Evolutionary conservation across 2,797 vertebrate genomes (phyloP).

Genomic region (Balearica regulorum): DNA sequence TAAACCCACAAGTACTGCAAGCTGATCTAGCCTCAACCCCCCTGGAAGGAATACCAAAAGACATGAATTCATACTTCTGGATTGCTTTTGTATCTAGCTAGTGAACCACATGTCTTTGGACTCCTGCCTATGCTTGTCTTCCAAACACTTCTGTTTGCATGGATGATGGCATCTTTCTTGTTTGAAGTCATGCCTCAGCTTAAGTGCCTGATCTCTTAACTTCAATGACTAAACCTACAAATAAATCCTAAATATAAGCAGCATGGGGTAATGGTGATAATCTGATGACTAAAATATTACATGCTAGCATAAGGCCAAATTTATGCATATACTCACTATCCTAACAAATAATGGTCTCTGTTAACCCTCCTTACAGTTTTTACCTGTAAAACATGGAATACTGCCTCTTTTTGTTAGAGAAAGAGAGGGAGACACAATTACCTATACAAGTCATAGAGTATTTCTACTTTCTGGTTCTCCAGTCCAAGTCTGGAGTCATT

Average conservation of each 20-base stretch:
- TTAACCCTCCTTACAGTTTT: not conserved
- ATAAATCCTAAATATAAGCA: not conserved
- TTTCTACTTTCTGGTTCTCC: not conserved
- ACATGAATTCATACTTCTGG: not conserved
- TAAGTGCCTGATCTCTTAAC: not conserved
- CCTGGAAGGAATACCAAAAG: not conserved
- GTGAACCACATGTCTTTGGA: not conserved
- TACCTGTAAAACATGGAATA: not conserved
- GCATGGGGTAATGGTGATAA: not conserved
- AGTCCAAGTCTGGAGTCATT: not conserved
- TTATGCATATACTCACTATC: not conserved
- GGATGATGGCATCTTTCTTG: not conserved
- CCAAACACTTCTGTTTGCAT: not conserved
- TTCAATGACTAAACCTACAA: not conserved
- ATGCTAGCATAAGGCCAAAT: not conserved
- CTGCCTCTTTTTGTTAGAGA: not conserved
- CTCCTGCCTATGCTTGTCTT: not conserved
- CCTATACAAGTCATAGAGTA: not conserved
- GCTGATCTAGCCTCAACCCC: not conserved
- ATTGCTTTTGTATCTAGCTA: not conserved
- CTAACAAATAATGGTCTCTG: not conserved
- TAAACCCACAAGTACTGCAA: not conserved
- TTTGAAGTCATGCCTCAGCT: not conserved
- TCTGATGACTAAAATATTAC: not conserved
- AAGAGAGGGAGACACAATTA: not conserved